Conservation (phyloP, 2,888 invertebrate genomes). For the Melanotus villosus region DNA sequence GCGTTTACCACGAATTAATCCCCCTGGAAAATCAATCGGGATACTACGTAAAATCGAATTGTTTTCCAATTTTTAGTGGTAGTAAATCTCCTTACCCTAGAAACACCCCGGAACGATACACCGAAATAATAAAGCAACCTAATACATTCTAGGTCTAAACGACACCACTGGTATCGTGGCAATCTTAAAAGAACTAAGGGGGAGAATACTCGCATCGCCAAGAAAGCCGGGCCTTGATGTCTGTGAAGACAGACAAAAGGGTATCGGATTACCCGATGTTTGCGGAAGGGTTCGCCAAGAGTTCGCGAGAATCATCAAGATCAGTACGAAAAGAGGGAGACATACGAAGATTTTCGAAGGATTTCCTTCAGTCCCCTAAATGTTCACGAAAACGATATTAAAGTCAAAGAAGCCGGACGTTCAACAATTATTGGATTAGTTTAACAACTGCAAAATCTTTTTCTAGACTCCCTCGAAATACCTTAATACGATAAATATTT, state of each 20-base stretch:
- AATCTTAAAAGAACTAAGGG: slow-evolving; percentile 26
- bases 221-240: slow-evolving; percentile 35
- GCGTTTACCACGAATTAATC: not conserved
- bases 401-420: not conserved
- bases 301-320: slow-evolving; percentile 39
- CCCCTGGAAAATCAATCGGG: too few species aligned
- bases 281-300: slow-evolving; percentile 36
- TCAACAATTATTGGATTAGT: not conserved
- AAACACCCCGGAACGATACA: not conserved
- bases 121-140: not conserved
- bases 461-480: too few species aligned
- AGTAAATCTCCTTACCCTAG: too few species aligned
- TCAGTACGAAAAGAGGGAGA: slow-evolving; percentile 32
- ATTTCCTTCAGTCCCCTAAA: not conserved
- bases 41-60: too few species aligned
- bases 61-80: too few species aligned
- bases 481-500: too few species aligned
- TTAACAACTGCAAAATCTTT: not conserved
- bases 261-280: slow-evolving; percentile 42
- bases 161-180: slow-evolving; percentile 6
- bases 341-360: slow-evolving; percentile 10
- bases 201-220: slow-evolving; percentile 10
- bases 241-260: slow-evolving; percentile 41
- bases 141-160: slow-evolving; percentile 4
- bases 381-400: not conserved